Base-by-base conservation (phyloP, 2,113 vertebrate species). In the Dasyornis broadbenti region DNA sequence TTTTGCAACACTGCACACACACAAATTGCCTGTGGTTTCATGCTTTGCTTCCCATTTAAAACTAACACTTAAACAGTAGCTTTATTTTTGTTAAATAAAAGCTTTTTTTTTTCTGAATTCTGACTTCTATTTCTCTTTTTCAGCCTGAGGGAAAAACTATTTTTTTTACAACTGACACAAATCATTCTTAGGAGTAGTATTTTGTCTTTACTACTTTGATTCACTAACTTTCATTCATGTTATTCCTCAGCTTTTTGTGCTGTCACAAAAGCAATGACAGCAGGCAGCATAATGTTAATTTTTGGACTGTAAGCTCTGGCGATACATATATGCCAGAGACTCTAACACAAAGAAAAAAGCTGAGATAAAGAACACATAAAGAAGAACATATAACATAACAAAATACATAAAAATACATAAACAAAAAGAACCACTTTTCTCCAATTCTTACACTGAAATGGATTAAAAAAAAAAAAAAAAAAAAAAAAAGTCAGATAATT, bases 11-110 rank as follows among this genome's bases (percentile, higher is more conserved):
- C 56, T 65, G 82, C 4, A 1, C 72, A 73, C 66, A 93, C 86
- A 91, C 76, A 93, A 94, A 90, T 24, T 78, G 64, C 76, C 87
- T 93, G 89, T 89, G 94, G 94, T 95, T 94, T 95, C 80, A 94
- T 86, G 92, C 92, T 88, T 95, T 94, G 87, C 78, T 93, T 97
- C 81, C 73, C 86, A 95, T 94, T 96, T 97, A 92, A 96, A 93
- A 89, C 94, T 84, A 92, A 95, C 64, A 90, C 64, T 96, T 91
- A 50, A 94, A 95, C 64, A 86, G 93, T 87, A 92, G 92, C 49
- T 88, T 95, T 96, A 95, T 95, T 97, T 96, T 95, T 95, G 85
- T 87, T 91, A 93, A 83, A 90, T 73, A 75, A 84, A 92, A 70
- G 50, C 9, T 6, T 7, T 73, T 90, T 81, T 69, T 45, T 3